Evolutionary conservation across 2,797 vertebrate genomes (phyloP).

Genomic region (Cynopterus sphinx): DNA sequence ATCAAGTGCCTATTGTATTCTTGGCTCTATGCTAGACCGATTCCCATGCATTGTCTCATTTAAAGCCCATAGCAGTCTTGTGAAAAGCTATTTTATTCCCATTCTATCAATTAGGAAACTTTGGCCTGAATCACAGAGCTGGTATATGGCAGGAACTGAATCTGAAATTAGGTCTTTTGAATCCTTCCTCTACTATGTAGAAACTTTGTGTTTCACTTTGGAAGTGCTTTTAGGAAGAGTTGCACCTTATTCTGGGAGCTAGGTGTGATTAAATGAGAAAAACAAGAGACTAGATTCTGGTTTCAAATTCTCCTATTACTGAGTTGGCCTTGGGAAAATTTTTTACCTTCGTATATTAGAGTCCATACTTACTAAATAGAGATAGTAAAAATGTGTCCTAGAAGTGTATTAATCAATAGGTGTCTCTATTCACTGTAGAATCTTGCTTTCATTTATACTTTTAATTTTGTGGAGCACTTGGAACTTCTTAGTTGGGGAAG

Average conservation of each 20-base stretch:
- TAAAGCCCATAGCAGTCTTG: background rate
- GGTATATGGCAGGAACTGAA: background rate
- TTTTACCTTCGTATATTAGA: background rate
- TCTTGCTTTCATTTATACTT: background rate
- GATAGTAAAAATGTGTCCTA: background rate
- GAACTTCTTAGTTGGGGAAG: background rate
- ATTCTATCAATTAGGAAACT: background rate
- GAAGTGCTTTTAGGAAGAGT: background rate
- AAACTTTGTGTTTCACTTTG: background rate
- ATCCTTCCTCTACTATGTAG: background rate
- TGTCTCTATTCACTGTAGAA: background rate
- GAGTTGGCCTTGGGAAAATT: background rate
- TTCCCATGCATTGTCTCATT: background rate
- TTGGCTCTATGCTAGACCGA: background rate
- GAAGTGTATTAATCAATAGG: background rate
- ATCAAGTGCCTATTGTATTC: background rate
- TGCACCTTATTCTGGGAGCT: background rate
- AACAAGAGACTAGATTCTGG: background rate
- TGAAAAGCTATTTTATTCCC: background rate
- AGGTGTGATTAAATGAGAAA: background rate
- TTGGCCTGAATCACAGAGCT: background rate
- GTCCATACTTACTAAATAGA: background rate
- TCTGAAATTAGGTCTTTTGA: background rate
- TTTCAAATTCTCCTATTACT: background rate
- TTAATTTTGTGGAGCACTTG: conserved; percentile 4